Conservation (phyloP, 2,797 vertebrate species). For the Cottoperca gobio region DNA sequence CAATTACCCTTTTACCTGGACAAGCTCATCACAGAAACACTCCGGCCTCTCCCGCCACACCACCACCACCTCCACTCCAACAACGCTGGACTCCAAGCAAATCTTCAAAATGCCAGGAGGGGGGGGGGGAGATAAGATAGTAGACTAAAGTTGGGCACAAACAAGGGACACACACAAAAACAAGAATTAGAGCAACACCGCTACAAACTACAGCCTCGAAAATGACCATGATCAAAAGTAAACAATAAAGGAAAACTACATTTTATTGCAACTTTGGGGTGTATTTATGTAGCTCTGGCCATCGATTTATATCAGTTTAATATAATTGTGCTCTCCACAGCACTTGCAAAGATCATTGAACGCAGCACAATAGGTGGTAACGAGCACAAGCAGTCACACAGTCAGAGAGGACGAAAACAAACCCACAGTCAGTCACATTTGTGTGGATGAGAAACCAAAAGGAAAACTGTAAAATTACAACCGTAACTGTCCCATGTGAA, state of each 20-base stretch:
- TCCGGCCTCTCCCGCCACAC: constrained; percentile 35
- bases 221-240: neutral
- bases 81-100: constrained; percentile 39
- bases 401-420: neutral
- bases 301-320: neutral
- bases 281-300: neutral
- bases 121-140: neutral
- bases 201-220: neutral
- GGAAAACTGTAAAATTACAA: neutral
- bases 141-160: constrained; percentile 3
- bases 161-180: neutral
- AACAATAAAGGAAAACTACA: neutral
- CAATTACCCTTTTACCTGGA: constrained; percentile 94
- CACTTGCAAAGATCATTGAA: neutral
- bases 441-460: neutral
- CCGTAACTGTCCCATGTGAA: neutral
- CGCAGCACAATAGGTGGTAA: neutral
- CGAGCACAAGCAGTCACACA: neutral
- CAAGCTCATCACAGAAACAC: constrained; percentile 81
- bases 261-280: neutral
- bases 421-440: neutral
- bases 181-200: neutral
- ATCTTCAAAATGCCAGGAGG: constrained; percentile 11
- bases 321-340: neutral
- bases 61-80: constrained; percentile 16